Base-by-base conservation (phyloP, 2,888 invertebrate genomes). In the Brachynemurus nebulosus region DNA sequence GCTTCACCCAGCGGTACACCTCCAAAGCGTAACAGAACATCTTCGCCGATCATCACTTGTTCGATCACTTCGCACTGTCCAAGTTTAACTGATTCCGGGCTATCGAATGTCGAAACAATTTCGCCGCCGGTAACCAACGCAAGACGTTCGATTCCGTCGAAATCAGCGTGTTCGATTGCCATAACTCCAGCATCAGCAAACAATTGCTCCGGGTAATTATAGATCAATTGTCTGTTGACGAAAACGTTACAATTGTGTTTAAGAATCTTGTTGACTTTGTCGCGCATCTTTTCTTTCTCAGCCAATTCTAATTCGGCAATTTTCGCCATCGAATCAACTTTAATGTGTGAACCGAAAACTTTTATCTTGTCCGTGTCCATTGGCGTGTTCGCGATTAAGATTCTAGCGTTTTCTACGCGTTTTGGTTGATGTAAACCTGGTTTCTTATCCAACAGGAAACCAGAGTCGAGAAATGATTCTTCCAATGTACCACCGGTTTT, bases 331-430 rank as follows among this genome's bases (percentile, higher is more conserved):
- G 90, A 90, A 62, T 90, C 89, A 0, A 89, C 90, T 58, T 88
- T 83, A 52, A 90, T 93, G 51, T 91, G 82, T 34, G 95, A 95
- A 36, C 97, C 97, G 67, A 98, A 98, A 17, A 98, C 82, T 72
- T 98, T 97, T 53, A 98, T 95, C 69, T 99, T 99, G 61, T 99
- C 98, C 1, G 96, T 92, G 68, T 99, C 98, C 98, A 99, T 99
- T 0, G 98, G 93, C 8, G 98, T 99, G 64, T 99, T 99, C 9
- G 97, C 97, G 56, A 99, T 91, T 18, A 99, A 76, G 59, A 99
- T 96, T 59, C 80, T 86, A 2, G 96, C 96, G 59, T 99, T 95
- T 59, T 93, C 91, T 52, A 99, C 71, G 53, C 81, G 74, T 61
- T 95, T 91, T 0, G 98, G 98, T 64, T 99, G 98, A 69, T 96